Evolutionary conservation across 2,888 invertebrate species (phyloP), one percentile per base, ranked within the genome.

Genomic region (Cataglyphis livida): DNA sequence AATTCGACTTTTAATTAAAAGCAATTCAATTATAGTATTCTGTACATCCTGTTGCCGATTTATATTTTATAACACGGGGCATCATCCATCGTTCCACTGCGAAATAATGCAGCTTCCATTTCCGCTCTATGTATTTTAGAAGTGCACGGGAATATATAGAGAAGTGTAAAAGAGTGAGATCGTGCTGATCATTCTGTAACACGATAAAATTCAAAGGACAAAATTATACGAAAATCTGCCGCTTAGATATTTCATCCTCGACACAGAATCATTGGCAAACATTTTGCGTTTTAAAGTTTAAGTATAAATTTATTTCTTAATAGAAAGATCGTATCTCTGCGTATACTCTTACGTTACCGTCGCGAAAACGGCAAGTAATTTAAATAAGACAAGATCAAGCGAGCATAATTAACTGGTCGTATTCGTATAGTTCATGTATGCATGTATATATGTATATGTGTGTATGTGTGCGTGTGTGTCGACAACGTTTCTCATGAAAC

Each of bases 1-100:
- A 89, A 88, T 83, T 88, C 86, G 88, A 91, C 88, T 91, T 92
- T 92, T 92, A 92, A 93, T 93, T 93, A 92, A 91, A 91, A 90
- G 84, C 87, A 83, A 90, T 91, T 92, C 92, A 92, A 91, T 92
- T 92, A 90, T 90, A 89, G 81, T 84, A 81, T 84, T 73, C 73
- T 71, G 57, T 82, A 82, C 59, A 76, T 71, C 59, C 73, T 74
- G 76, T 83, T 84, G 84, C 74, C 81, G 41, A 65, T 54, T 73
- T 12, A 41, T 12, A 12, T 41, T 48, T 7, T 35, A 54, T 54
- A 61, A 65, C 64, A 83, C 83, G 75, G 74, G 62, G 48, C 59
- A 81, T 62, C 78, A 71, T 81, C 78, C 76, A 82, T 82, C 78
- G 85, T 84, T 87, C 76, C 83, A 74, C 85, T 70, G 74, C 82